Conservation (phyloP, 2,113 vertebrate genomes). For the Abramis brama region DNA sequence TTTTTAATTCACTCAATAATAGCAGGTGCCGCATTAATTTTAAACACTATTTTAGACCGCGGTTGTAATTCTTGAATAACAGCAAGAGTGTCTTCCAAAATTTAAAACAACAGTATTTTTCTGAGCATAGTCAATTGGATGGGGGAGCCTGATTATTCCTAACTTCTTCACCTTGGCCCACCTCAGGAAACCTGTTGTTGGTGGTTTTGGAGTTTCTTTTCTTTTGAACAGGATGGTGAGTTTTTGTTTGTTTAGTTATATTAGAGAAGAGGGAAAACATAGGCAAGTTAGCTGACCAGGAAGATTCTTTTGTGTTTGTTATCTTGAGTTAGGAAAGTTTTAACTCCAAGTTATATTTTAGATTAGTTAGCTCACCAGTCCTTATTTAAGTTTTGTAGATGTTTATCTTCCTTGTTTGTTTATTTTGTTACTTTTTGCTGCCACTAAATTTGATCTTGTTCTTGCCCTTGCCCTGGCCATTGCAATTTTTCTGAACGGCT, state of each 20-base stretch:
- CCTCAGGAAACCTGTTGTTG: not conserved
- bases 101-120: too few species aligned
- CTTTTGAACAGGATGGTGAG: not conserved
- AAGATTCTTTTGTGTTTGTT: not conserved
- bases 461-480: too few species aligned
- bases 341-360: too few species aligned
- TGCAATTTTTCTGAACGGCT: too few species aligned
- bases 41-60: not conserved
- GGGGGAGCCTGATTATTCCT: too few species aligned
- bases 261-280: not conserved
- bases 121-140: too few species aligned
- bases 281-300: not conserved
- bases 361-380: not conserved
- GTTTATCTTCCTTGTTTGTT: too few species aligned
- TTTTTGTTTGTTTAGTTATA: not conserved
- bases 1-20: constrained; percentile 8
- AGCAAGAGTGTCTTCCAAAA: not conserved
- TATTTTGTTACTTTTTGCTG: too few species aligned
- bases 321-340: not conserved
- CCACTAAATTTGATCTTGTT: too few species aligned
- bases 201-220: not conserved
- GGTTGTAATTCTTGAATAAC: not conserved
- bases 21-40: not conserved
- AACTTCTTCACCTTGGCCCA: not conserved
- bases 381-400: not conserved